Evolutionary conservation across 2,888 invertebrate genomes (phyloP).

Genomic region (Trichogramma evanescens): DNA sequence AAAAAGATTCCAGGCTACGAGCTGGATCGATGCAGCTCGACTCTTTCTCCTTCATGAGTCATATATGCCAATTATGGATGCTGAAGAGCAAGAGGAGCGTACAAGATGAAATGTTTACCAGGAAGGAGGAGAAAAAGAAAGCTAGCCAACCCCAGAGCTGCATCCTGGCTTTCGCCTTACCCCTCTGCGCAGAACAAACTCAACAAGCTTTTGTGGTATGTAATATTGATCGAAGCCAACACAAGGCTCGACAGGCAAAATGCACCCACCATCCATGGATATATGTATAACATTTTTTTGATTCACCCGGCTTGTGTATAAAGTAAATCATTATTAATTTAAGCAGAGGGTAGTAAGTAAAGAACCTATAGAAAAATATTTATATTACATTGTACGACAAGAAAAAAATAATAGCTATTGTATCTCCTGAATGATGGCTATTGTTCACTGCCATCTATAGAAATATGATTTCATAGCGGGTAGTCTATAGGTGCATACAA

Average conservation of each 20-base stretch:
- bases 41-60: slow-evolving; percentile 34
- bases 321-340: too few species aligned
- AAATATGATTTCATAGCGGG: slow-evolving; percentile 34
- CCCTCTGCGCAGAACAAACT: slow-evolving; percentile 15
- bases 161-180: slow-evolving; percentile 13
- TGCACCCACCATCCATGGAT: slow-evolving; percentile 11
- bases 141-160: slow-evolving; percentile 21
- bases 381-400: slow-evolving; percentile 6
- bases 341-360: background rate
- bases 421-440: slow-evolving; percentile 23
- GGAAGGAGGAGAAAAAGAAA: slow-evolving; percentile 11
- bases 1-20: slow-evolving; percentile 21
- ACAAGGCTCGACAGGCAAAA: slow-evolving; percentile 9
- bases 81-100: slow-evolving; percentile 32
- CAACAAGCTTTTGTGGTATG: slow-evolving; percentile 32
- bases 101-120: slow-evolving; percentile 20
- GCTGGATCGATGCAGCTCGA: slow-evolving; percentile 36
- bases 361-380: background rate
- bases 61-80: slow-evolving; percentile 34
- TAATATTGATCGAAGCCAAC: slow-evolving; percentile 42
- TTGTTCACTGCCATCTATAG: slow-evolving; percentile 32
- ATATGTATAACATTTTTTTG: slow-evolving; percentile 13
- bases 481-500: background rate
- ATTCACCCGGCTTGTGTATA: too few species aligned
- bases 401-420: slow-evolving; percentile 29